Conservation (phyloP, 2,888 invertebrate species). For the Orthonevra nobilis region DNA sequence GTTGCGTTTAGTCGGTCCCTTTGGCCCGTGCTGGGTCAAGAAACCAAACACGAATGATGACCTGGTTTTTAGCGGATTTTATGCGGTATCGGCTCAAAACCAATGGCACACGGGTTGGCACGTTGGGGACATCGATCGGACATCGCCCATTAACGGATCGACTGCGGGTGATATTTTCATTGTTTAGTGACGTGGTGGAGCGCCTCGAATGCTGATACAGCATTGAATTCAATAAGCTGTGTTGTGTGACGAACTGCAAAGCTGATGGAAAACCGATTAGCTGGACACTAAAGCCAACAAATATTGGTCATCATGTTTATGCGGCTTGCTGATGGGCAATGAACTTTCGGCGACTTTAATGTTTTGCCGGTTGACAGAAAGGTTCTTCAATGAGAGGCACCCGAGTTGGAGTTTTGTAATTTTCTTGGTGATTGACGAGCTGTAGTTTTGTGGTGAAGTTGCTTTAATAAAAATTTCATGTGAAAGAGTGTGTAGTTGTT, state of each 20-base stretch:
- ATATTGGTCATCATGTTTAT: conserved; percentile 23
- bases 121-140: conserved; percentile 17
- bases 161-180: too few species aligned
- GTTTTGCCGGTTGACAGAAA: conserved; percentile 17
- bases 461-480: too few species aligned
- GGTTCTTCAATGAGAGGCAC: conserved; percentile 30
- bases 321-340: conserved; percentile 13
- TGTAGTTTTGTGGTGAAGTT: too few species aligned
- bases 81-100: conserved; percentile 38
- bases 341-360: conserved; percentile 40
- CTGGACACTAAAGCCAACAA: conserved; percentile 28
- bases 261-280: conserved; percentile 57
- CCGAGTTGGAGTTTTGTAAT: too few species aligned
- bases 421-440: too few species aligned
- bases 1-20: conserved; percentile 13
- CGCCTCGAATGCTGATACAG: conserved; percentile 33
- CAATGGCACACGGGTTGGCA: conserved; percentile 3
- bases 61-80: conserved; percentile 40
- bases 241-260: conserved; percentile 35
- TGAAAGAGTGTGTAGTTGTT: too few species aligned
- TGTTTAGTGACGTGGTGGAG: conserved; percentile 15
- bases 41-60: conserved; percentile 61
- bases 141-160: conserved; percentile 1
- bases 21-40: conserved; percentile 43
- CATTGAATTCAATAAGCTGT: conserved; percentile 52